Conservation (phyloP, 2,888 invertebrate species). For the Ecdyonurus torrentis region DNA sequence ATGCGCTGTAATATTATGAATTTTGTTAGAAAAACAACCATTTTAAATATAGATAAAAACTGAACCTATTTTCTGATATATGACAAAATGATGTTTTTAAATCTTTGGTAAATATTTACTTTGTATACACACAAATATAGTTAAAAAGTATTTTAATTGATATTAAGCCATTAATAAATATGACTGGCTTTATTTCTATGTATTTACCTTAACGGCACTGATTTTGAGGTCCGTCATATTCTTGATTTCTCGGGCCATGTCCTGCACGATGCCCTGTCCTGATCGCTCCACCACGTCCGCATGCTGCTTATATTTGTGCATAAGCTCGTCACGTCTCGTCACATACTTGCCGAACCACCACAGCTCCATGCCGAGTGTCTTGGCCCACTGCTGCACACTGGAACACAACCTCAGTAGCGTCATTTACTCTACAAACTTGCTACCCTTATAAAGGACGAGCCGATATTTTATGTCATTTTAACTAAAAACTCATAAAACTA, state of each 20-base stretch:
- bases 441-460: too few species aligned
- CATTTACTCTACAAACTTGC: too few species aligned
- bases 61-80: too few species aligned
- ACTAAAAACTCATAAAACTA: too few species aligned
- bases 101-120: too few species aligned
- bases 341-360: conserved; percentile 66
- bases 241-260: conserved; percentile 69
- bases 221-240: conserved; percentile 80
- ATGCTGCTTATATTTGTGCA: conserved; percentile 33
- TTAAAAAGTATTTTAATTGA: too few species aligned
- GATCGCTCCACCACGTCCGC: conserved; percentile 57
- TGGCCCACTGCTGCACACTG: conserved; percentile 8
- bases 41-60: too few species aligned
- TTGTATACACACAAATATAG: too few species aligned
- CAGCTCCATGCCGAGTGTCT: conserved; percentile 50
- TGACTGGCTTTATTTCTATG: conserved; percentile 15
- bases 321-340: conserved; percentile 56
- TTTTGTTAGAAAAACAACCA: too few species aligned
- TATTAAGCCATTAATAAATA: not conserved
- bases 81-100: too few species aligned
- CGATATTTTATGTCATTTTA: too few species aligned
- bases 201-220: conserved; percentile 59
- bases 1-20: conserved; percentile 48
- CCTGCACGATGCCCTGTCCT: conserved; percentile 59
- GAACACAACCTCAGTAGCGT: too few species aligned